phyloP scores from a whole-genome alignment of 1,140 invertebrate genomes.

The Rhynchophorus ferrugineus region DNA sequence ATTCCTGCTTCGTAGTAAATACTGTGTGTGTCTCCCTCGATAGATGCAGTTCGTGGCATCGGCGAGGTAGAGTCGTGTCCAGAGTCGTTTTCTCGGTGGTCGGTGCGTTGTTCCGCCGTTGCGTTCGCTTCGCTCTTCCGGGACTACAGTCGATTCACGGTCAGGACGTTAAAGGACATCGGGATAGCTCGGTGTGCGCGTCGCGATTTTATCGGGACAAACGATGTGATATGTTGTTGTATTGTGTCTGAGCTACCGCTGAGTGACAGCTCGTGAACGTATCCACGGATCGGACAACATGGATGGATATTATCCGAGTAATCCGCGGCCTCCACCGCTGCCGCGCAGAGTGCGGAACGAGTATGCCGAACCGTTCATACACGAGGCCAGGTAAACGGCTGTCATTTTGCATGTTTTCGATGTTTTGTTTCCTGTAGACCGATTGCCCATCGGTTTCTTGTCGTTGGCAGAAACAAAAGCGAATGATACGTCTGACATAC shows the following conservation, averaged over 20 bases:
- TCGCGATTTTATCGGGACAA: slow-evolving; percentile 20
- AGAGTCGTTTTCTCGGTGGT: too few relatives aligned
- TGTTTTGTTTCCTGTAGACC: slow-evolving; percentile 1
- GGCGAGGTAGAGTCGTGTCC: too few relatives aligned
- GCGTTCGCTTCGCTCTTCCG: too few relatives aligned
- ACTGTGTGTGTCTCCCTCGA: too few relatives aligned
- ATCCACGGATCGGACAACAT: slow-evolving; percentile 30
- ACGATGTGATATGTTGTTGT: slow-evolving; percentile 24
- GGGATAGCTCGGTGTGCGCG: slow-evolving; percentile 18
- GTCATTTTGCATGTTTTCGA: not conserved
- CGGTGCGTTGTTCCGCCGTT: not conserved
- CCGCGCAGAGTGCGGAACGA: slow-evolving; percentile 48
- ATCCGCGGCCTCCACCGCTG: slow-evolving; percentile 43
- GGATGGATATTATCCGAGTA: slow-evolving; percentile 45
- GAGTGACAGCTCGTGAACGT: slow-evolving; percentile 16
- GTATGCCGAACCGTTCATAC: slow-evolving; percentile 49
- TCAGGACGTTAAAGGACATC: slow-evolving; percentile 19
- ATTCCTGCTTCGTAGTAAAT: slow-evolving; percentile 25
- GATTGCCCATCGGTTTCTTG: not conserved
- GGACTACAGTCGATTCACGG: not conserved
- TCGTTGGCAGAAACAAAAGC: too few relatives aligned
- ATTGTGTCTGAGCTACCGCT: slow-evolving; percentile 16
- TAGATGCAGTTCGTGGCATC: slow-evolving; percentile 1
- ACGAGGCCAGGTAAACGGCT: slow-evolving; percentile 44
- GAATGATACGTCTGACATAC: too few relatives aligned